phyloP scores from a whole-genome alignment of 2,888 invertebrate species.

The Nephrotoma appendiculata region DNA sequence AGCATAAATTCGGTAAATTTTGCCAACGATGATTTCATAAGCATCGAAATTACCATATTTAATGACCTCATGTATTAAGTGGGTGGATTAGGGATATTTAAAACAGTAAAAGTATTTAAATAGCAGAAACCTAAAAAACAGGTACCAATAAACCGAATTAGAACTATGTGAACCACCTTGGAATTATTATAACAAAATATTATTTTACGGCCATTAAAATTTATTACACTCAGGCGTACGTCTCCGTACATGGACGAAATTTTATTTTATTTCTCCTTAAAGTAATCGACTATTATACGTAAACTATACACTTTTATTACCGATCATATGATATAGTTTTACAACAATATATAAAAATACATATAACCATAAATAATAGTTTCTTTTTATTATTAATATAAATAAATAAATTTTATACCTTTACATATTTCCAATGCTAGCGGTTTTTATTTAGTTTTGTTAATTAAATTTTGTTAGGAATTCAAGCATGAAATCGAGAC shows the following conservation, averaged over 20 bases:
- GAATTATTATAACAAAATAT: not conserved
- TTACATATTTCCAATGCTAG: conserved; percentile 68
- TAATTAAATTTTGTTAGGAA: not conserved
- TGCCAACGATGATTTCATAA: not conserved
- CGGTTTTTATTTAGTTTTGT: conserved; percentile 17
- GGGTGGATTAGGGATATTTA: not conserved
- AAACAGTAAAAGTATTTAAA: not conserved
- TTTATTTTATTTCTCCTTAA: not conserved
- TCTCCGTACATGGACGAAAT: not conserved
- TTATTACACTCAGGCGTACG: not conserved
- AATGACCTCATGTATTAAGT: not conserved
- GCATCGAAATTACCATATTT: not conserved
- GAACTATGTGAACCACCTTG: not conserved
- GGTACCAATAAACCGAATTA: not conserved
- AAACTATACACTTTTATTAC: not conserved
- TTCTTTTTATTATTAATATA: conserved; percentile 12
- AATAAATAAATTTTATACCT: conserved; percentile 42
- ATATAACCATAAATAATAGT: conserved; percentile 10
- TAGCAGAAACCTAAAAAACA: not conserved
- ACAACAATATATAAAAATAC: conserved; percentile 7
- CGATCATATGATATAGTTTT: not conserved
- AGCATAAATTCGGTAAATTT: not conserved
- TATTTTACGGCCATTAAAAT: not conserved
- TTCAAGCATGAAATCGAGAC: not conserved
- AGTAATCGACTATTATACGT: not conserved